Evolutionary conservation across 2,797 vertebrate genomes (phyloP).

Genomic region (Tenualosa ilisha): DNA sequence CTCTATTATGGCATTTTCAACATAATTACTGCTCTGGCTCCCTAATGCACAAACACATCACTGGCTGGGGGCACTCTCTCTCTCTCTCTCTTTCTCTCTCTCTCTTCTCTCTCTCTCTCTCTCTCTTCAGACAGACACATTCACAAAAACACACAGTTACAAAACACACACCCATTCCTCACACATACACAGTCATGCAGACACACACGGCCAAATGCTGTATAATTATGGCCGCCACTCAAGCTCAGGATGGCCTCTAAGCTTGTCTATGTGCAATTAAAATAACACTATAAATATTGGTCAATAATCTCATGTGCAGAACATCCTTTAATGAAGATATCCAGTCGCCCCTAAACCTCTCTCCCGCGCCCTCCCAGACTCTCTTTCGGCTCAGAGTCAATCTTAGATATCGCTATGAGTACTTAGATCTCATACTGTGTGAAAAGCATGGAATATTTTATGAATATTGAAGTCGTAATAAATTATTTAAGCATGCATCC

Average conservation of each 20-base stretch:
- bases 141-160: not conserved
- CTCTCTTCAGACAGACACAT: not conserved
- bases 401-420: not conserved
- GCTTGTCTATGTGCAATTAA: not conserved
- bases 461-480: too few relatives aligned
- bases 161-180: not conserved
- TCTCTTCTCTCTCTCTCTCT: too few relatives aligned
- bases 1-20: too few relatives aligned
- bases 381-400: not conserved
- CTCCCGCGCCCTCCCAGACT: not conserved
- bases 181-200: not conserved
- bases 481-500: too few relatives aligned
- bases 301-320: not conserved
- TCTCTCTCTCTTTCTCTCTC: too few relatives aligned
- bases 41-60: too few relatives aligned
- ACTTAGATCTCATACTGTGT: not conserved
- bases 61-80: too few relatives aligned
- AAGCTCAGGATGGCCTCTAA: conserved; percentile 16
- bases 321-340: conserved; percentile 29
- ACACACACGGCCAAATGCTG: not conserved
- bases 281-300: conserved; percentile 11
- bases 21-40: too few relatives aligned
- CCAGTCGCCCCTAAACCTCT: conserved; percentile 20
- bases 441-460: too few relatives aligned
- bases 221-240: not conserved